Conservation (phyloP, 2,113 vertebrate species). For the Ellobius talpinus region DNA sequence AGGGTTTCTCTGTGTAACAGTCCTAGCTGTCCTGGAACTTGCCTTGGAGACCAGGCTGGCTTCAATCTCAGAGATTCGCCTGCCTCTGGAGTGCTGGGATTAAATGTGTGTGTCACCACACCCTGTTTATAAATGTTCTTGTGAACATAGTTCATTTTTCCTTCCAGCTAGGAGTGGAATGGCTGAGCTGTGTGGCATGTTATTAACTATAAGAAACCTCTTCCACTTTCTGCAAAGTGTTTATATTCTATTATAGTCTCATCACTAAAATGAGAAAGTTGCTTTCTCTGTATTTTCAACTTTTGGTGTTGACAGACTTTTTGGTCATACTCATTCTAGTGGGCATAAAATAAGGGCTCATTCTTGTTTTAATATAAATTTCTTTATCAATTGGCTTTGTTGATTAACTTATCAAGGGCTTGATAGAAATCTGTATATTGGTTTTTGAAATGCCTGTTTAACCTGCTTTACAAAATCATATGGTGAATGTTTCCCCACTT, state of each 20-base stretch:
- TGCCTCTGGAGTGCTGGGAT: neutral
- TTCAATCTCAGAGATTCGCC: neutral
- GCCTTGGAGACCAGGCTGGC: neutral
- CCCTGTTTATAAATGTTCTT: neutral
- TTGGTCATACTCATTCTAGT: neutral
- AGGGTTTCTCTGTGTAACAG: neutral
- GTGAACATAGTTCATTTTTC: neutral
- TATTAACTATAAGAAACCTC: neutral
- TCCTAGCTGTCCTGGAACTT: neutral
- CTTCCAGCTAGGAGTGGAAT: neutral
- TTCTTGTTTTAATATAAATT: constrained; percentile 29
- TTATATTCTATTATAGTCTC: neutral
- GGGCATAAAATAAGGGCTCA: neutral
- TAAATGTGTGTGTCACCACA: neutral
- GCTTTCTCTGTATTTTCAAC: neutral
- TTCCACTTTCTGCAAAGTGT: neutral
- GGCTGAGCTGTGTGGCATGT: neutral
- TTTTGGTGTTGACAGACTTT: neutral
- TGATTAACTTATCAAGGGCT: neutral
- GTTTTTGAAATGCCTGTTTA: constrained; percentile 2
- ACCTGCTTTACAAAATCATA: neutral
- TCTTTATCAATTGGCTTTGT: neutral
- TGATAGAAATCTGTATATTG: neutral
- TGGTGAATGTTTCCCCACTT: neutral
- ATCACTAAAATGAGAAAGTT: neutral